A percentile compares a stretch with the other conserved stretches of the same genome.
These are phyloP conservation scores for Chaunax sp. DNA, from an alignment of 2,797 vertebrate species.

Conservation along the genomic window DNA sequence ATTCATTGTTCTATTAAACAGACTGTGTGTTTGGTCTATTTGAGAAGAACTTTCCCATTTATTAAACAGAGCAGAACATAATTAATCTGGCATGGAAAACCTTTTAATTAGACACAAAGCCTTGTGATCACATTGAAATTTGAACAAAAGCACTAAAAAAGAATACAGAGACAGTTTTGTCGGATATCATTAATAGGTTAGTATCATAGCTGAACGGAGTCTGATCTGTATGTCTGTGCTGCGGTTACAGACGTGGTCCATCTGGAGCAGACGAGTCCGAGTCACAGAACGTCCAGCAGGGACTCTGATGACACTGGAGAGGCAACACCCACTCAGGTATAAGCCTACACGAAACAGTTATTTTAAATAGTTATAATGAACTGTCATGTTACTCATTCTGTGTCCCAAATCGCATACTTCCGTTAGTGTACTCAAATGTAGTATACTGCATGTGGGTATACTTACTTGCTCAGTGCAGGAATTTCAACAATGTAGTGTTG, in stretches of 20 bases:
- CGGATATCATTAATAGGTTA: slow-evolving; percentile 10
- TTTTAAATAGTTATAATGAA: neutral
- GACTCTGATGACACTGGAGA: slow-evolving; percentile 86
- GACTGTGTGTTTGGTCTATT: neutral
- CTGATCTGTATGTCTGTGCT: slow-evolving; percentile 33
- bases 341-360: neutral
- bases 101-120: neutral
- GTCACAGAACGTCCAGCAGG: slow-evolving; percentile 75
- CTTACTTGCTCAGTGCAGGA: too few species aligned
- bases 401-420: too few species aligned
- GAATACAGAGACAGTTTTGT: neutral
- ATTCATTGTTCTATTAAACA: neutral
- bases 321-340: slow-evolving; percentile 76
- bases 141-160: neutral
- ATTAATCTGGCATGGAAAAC: neutral
- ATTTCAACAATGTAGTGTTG: too few species aligned
- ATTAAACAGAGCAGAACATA: neutral
- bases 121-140: too few species aligned
- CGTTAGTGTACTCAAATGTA: too few species aligned
- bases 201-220: slow-evolving; percentile 5
- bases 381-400: neutral
- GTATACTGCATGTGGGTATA: too few species aligned
- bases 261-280: slow-evolving; percentile 86
- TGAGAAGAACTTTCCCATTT: neutral
- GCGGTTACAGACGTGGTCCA: slow-evolving; percentile 89